Evolutionary conservation across 1,140 invertebrate species (phyloP).

Genomic region (Diorhabda elongata): DNA sequence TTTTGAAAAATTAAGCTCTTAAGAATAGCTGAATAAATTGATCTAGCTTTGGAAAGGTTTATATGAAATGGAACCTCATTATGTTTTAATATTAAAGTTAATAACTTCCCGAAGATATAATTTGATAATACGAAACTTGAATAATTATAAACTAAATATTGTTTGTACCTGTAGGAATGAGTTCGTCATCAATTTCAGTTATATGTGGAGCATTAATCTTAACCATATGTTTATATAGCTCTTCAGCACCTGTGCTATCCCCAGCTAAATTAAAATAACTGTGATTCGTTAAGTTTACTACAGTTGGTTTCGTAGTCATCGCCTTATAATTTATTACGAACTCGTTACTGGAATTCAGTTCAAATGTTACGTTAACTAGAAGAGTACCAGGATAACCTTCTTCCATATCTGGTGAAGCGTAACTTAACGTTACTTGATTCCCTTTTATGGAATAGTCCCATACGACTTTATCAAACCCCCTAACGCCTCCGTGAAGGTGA

Average conservation of each 20-base stretch:
- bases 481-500: slow-evolving; percentile 80
- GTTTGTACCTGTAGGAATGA: slow-evolving; percentile 73
- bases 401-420: slow-evolving; percentile 61
- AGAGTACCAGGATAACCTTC: slow-evolving; percentile 77
- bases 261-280: slow-evolving; percentile 92
- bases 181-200: slow-evolving; percentile 62
- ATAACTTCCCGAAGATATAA: too few relatives aligned
- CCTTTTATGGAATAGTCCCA: not conserved
- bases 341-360: slow-evolving; percentile 66
- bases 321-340: slow-evolving; percentile 70
- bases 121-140: too few relatives aligned
- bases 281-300: slow-evolving; percentile 89
- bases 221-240: slow-evolving; percentile 70
- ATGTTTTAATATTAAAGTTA: too few relatives aligned
- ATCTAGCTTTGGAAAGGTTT: too few relatives aligned
- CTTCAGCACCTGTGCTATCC: slow-evolving; percentile 55
- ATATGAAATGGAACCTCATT: too few relatives aligned
- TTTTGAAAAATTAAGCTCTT: too few relatives aligned
- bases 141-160: not conserved
- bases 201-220: slow-evolving; percentile 71
- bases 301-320: slow-evolving; percentile 70
- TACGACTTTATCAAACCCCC: slow-evolving; percentile 79
- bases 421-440: slow-evolving; percentile 38
- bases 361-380: slow-evolving; percentile 63
- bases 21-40: too few relatives aligned